Base-by-base conservation (phyloP, 2,113 vertebrate species). In the Etheostoma spectabile region DNA sequence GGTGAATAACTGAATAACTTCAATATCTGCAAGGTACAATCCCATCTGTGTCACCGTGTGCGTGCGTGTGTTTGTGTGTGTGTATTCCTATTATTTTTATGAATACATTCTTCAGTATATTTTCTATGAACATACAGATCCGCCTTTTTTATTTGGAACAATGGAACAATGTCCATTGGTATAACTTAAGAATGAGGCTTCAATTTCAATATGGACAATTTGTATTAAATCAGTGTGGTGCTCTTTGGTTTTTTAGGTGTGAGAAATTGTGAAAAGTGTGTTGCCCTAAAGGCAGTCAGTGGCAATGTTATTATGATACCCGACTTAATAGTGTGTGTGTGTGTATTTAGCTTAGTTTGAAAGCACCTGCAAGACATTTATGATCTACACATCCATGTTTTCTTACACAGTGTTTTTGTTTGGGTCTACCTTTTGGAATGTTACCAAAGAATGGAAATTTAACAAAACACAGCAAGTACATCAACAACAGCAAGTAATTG, bases 211-310 rank as follows among this genome's bases (percentile, higher is more conserved):
- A 8, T 38, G 35, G 8, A 38, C 8, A 38, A 38, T 10, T 38
- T 38, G 35, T 38, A 38, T 84, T 84, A 79, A 84, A 83, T 86
- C 74, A 84, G 73, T 73, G 45, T 57, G 42, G 22, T 19, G 61
- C 46, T 82, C 60, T 61, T 60, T 35, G 35, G 42, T 45, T 22
- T 22, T 45, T 22, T n/a, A 67, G 46, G 46, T 65, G 65, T 48
- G 46, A 56, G 30, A 62, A 30, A n/a, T 53, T 46, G 51, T 38
- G 48, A 73, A 79, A 51, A 19, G 18, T 51, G 15, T 51, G 49
- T 51, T 19, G 49, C 18, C 18, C 49, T 7, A 7, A 51, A 16
- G 18, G 2, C 18, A 16, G 5, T 2, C 6, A 19, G 6, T 51
- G 18, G 49, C 2, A 51, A 6, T 22, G 27, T 56, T 6, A 57